Evolutionary conservation across 2,113 vertebrate genomes (phyloP).

Genomic region (Clarias macrocephalus): DNA sequence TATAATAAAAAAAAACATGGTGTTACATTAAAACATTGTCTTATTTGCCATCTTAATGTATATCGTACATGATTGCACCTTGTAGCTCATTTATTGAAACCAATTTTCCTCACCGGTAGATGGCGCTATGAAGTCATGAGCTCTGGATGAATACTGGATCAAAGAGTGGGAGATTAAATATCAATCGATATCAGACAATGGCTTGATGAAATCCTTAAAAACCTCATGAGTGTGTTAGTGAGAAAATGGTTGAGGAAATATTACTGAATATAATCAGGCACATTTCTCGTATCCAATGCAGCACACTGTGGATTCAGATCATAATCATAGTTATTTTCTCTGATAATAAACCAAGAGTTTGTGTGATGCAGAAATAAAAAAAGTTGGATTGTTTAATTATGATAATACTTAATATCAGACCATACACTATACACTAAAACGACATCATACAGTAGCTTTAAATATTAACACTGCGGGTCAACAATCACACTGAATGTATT

Average conservation of each 20-base stretch:
- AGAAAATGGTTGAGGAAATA: not conserved
- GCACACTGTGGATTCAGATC: not conserved
- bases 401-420: not conserved
- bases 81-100: not conserved
- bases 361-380: not conserved
- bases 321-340: not conserved
- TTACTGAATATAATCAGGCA: not conserved
- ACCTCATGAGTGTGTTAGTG: not conserved
- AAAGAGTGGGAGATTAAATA: not conserved
- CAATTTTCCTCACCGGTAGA: slow-evolving; percentile 28
- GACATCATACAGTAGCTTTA: no score
- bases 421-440: not conserved
- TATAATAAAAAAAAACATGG: slow-evolving; percentile 69
- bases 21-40: slow-evolving; percentile 69
- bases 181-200: not conserved
- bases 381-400: not conserved
- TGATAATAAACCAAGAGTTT: not conserved
- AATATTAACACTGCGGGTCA: not conserved
- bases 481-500: not conserved
- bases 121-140: slow-evolving; percentile 40
- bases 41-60: slow-evolving; percentile 55
- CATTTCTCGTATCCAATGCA: not conserved
- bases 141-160: not conserved
- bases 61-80: slow-evolving; percentile 18
- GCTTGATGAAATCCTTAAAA: not conserved